Evolutionary conservation across 2,113 vertebrate species (phyloP), one percentile per base, ranked within the genome.

Genomic region (Scomber japonicus): DNA sequence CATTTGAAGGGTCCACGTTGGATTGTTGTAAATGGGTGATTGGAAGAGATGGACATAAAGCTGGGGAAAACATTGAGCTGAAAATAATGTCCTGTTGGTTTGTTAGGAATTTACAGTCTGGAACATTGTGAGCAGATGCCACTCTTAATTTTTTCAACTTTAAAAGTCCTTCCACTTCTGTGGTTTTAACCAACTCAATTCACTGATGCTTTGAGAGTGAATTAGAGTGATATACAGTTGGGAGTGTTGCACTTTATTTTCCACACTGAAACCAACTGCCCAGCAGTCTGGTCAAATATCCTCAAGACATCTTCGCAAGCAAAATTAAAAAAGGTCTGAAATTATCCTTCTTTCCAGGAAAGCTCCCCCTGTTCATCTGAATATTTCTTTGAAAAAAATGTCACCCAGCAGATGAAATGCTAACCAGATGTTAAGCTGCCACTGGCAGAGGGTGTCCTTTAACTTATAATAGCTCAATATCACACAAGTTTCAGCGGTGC

Each of bases 341-440:
- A 75, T 65, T 3, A 85, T 88, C 73, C 56, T 11, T 74, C 48
- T 84, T 92, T 92, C 88, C 81, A 78, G 89, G 91, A 91, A 93
- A 78, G 21, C 45, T 19, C 48, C 56, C 48, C 70, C 24, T 14
- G 55, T 8, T 78, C 75, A 75, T 86, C 83, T 76, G 60, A 74
- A 75, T 73, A 65, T 82, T 85, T 87, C 81, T 53, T 80, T 80
- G 53, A 85, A 87, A 87, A 82, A 88, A 87, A 78, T 83, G 72
- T 88, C 91, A 89, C 81, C 70, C 72, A 54, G 76, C 75, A 62
- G 49, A 76, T 78, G 30, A 92, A 92, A 92, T 79, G 66, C 80
- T 90, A 87, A 91, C 88, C 91, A 93, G 91, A 94, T 94, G 92
- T 94, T 89, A 69, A 71, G 67, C 78, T 24, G 80, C 88, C 65